Conservation (phyloP, 1,140 invertebrate species). For the Drosophila obscura region DNA sequence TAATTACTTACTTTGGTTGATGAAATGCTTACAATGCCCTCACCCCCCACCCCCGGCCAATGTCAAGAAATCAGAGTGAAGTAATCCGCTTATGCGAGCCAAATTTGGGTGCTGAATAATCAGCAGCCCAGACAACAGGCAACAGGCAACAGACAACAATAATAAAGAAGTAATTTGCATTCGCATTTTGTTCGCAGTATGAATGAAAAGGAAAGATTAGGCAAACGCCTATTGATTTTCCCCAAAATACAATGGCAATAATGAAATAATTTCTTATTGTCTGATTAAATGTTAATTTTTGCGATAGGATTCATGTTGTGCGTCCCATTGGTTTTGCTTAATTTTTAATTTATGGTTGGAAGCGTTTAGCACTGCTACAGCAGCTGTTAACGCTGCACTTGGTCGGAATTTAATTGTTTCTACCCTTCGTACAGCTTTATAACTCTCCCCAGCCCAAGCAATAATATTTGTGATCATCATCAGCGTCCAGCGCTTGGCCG, state of each 20-base stretch:
- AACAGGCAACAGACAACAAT: constrained; percentile 39
- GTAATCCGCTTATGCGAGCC: constrained; percentile 42
- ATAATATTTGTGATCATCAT: background rate
- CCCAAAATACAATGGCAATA: background rate
- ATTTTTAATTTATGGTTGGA: no score
- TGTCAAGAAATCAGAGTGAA: constrained; percentile 10
- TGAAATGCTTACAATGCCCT: background rate
- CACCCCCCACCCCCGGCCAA: no score
- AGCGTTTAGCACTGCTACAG: no score
- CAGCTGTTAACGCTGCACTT: no score
- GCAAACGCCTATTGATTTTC: constrained; percentile 15
- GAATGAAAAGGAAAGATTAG: constrained; percentile 3
- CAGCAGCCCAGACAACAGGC: constrained; percentile 1
- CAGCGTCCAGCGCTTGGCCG: background rate
- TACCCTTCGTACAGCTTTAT: no score
- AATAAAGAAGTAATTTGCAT: constrained; percentile 47
- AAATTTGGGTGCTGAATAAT: constrained; percentile 32
- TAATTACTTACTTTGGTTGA: background rate
- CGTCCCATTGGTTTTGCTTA: no score
- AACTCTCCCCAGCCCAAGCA: no score
- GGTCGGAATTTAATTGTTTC: no score
- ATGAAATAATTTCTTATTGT: background rate
- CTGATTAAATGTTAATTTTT: no score
- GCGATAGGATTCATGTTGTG: no score
- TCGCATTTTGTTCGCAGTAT: background rate